These are phyloP conservation scores for Drosophila mulleri DNA, from an alignment of 2,888 invertebrate species.

Conservation along the genomic window DNA sequence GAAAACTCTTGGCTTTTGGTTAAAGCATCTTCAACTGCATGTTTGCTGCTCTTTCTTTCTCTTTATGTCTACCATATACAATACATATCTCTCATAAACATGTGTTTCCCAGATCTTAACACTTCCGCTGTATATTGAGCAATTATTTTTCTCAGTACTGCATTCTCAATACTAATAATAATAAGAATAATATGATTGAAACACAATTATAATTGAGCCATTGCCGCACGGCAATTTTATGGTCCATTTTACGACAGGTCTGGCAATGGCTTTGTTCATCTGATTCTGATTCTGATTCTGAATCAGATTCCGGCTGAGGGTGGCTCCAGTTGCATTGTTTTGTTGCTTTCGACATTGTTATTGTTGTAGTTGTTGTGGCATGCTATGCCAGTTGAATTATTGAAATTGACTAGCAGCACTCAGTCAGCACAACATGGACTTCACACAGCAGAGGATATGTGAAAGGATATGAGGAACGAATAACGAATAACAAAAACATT, in stretches of 20 bases:
- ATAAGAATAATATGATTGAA: slow-evolving; percentile 30
- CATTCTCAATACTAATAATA: slow-evolving; percentile 1
- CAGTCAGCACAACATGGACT: slow-evolving; percentile 39
- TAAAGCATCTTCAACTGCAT: too few relatives aligned
- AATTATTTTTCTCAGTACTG: background rate
- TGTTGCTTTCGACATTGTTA: slow-evolving; percentile 11
- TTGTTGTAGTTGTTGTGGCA: slow-evolving; percentile 3
- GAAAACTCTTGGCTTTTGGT: background rate
- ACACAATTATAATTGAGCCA: slow-evolving; percentile 40
- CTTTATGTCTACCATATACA: background rate
- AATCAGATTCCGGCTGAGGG: background rate
- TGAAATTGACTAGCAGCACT: slow-evolving; percentile 69
- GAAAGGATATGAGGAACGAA: slow-evolving; percentile 34
- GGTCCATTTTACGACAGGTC: slow-evolving; percentile 47
- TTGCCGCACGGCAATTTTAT: slow-evolving; percentile 46
- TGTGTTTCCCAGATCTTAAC: background rate
- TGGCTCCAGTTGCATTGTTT: slow-evolving; percentile 23
- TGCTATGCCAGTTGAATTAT: slow-evolving; percentile 62
- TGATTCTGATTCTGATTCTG: background rate
- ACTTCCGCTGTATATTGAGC: background rate
- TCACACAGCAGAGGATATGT: slow-evolving; percentile 9
- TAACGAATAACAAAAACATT: slow-evolving; percentile 48
- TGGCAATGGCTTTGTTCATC: slow-evolving; percentile 49
- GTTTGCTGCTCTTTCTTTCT: background rate
- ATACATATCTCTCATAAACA: background rate